Percentiles rank a stretch among this genome's conserved stretches.
Evolutionary conservation across 2,888 invertebrate species (phyloP).

Genomic region (Synanthedon myopaeformis): DNA sequence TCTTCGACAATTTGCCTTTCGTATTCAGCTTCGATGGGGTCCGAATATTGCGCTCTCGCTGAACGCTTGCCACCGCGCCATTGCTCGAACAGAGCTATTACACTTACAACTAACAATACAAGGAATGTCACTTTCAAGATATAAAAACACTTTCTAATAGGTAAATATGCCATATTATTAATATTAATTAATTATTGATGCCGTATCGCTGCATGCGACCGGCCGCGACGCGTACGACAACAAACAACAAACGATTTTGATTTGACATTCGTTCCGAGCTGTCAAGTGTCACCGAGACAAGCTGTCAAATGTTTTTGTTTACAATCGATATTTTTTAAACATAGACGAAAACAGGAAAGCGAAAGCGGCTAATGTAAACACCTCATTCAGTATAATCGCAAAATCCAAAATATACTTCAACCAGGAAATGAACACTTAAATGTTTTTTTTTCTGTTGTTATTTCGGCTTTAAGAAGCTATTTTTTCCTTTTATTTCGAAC

Average conservation of each 20-base stretch:
- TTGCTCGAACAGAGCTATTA: constrained; percentile 46
- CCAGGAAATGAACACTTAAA: too few species aligned
- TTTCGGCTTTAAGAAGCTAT: too few species aligned
- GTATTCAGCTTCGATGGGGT: constrained; percentile 28
- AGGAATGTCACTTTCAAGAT: constrained; percentile 37
- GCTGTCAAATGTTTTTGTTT: constrained; percentile 28
- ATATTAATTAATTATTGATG: constrained; percentile 5
- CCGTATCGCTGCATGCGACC: constrained; percentile 13
- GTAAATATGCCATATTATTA: constrained; percentile 42
- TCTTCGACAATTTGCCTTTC: constrained; percentile 72
- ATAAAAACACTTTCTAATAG: constrained; percentile 52
- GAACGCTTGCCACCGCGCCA: constrained; percentile 52
- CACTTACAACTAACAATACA: constrained; percentile 36
- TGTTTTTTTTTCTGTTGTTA: too few species aligned
- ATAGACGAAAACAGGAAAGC: constrained; percentile 24
- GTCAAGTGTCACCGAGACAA: constrained; percentile 13
- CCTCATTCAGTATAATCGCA: constrained; percentile 28
- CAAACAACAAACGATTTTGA: too few species aligned
- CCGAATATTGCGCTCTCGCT: constrained; percentile 24
- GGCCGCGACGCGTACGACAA: constrained; percentile 22
- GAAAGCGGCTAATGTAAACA: constrained; percentile 71
- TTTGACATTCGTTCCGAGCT: too few species aligned
- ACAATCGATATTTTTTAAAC: constrained; percentile 39
- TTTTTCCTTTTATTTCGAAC: too few species aligned
- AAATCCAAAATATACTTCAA: too few species aligned